Evolutionary conservation across 2,113 vertebrate genomes (phyloP).

Genomic region (Sinocyclocheilus anshuiensis): DNA sequence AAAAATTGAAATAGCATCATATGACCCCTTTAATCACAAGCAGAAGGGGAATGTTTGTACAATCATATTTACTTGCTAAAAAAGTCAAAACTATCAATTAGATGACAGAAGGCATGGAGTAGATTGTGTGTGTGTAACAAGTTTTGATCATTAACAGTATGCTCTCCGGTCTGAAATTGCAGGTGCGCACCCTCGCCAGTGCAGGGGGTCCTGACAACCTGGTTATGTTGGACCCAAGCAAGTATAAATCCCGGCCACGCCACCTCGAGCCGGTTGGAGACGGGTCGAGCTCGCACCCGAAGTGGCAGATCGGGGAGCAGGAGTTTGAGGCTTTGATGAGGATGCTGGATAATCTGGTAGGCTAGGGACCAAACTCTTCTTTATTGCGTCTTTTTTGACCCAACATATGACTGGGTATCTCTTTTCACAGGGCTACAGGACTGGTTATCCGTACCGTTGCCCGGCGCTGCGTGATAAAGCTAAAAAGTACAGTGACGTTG

Average conservation of each 20-base stretch:
- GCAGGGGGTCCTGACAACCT: conserved; percentile 96
- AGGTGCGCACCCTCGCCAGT: conserved; percentile 97
- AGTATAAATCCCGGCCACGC: conserved; percentile 88
- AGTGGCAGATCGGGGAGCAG: conserved; percentile 95
- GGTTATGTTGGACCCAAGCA: conserved; percentile 90
- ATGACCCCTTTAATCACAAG: neutral
- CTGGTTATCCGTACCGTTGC: conserved; percentile 96
- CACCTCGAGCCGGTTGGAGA: conserved; percentile 83
- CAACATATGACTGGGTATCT: neutral
- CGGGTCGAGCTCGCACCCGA: conserved; percentile 79
- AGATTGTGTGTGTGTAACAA: neutral
- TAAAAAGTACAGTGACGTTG: conserved; percentile 95
- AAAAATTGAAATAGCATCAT: too few relatives aligned
- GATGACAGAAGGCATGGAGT: neutral
- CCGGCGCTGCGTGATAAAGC: conserved; percentile 94
- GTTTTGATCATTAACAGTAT: neutral
- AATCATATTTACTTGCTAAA: neutral
- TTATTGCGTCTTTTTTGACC: too few relatives aligned
- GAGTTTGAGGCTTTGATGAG: conserved; percentile 98
- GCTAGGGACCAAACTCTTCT: conserved; percentile 27
- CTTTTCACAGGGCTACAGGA: conserved; percentile 88
- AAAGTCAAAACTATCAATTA: neutral
- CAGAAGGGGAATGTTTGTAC: neutral
- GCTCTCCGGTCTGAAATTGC: conserved; percentile 30
- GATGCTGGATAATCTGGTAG: conserved; percentile 99